Evolutionary conservation across 2,888 invertebrate species (phyloP), one percentile per base, ranked within the genome.

Genomic region (Lamproptera curius): DNA sequence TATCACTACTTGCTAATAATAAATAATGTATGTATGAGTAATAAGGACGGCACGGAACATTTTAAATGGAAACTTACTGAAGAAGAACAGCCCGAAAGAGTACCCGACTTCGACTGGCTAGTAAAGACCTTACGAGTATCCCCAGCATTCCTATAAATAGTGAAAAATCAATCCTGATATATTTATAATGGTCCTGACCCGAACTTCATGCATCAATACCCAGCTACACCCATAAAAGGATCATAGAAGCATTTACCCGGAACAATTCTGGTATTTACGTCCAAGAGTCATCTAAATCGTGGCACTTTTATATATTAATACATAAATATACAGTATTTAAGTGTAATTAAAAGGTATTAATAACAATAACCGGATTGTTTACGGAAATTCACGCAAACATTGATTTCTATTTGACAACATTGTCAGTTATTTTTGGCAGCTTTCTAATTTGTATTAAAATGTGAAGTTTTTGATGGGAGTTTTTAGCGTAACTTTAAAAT

Each of bases 31-130:
- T 36, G 34, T 20, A 38, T 54, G 54, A 57, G 37, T 59, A 53
- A 54, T 45, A 42, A 40, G 33, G 15, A 41, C 26, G 51, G 4
- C 33, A 47, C 37, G 16, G 47, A 47, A 42, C 14, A 47, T 47
- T 37, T 42, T 42, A 42, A 42, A 45, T 45, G 52, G 56, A 44
- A 59, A 88, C 89, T 87, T 87, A 93, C 93, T 65, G 92, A 92
- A 48, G 93, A 92, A 52, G 93, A 92, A 74, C 92, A 92, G 66
- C 91, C 90, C 46, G 92, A 92, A 34, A 91, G 89, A 63, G 91
- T 89, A 61, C 91, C 91, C 65, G 90, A 90, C 82, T 93, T 93
- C 53, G 91, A 89, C 77, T 85, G 86, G 74, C 74, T 82, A 78
- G 76, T 74, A 77, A 77, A 85, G 70, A 78, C 84, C 78, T 85